A percentile compares a stretch with the other conserved stretches of the same genome.
phyloP scores from a whole-genome alignment of 2,797 vertebrate genomes.

The Distichodus sexfasciatus region DNA sequence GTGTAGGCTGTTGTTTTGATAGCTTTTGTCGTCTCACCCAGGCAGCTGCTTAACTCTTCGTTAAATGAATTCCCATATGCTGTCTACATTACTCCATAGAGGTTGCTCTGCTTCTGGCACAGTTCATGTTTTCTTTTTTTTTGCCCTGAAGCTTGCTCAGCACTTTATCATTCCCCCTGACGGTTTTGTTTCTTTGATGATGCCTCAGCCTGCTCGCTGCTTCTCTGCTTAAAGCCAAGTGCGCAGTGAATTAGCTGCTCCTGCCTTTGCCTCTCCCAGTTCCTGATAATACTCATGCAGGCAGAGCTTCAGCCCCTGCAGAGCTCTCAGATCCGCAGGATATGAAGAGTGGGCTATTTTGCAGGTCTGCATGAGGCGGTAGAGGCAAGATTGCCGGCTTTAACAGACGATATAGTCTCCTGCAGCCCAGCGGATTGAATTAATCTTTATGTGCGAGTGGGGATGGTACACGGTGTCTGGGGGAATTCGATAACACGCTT shows the following conservation, averaged over 20 bases:
- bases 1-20: no score
- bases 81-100: background rate
- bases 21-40: no score
- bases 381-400: background rate
- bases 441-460: background rate
- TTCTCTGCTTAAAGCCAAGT: background rate
- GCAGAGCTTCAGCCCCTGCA: background rate
- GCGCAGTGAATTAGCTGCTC: background rate
- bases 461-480: background rate
- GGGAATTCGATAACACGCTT: background rate
- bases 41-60: background rate
- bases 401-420: background rate
- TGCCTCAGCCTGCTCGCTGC: background rate
- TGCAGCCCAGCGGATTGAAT: background rate
- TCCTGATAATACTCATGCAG: slow-evolving; percentile 5
- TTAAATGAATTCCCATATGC: background rate
- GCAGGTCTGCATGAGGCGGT: background rate
- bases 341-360: background rate
- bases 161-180: slow-evolving; percentile 20
- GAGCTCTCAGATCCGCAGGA: background rate
- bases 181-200: slow-evolving; percentile 20
- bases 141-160: slow-evolving; percentile 22
- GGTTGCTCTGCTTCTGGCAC: background rate
- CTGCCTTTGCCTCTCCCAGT: background rate
- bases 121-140: background rate